phyloP scores from a whole-genome alignment of 1,140 invertebrate genomes.

The Homarus americanus region DNA sequence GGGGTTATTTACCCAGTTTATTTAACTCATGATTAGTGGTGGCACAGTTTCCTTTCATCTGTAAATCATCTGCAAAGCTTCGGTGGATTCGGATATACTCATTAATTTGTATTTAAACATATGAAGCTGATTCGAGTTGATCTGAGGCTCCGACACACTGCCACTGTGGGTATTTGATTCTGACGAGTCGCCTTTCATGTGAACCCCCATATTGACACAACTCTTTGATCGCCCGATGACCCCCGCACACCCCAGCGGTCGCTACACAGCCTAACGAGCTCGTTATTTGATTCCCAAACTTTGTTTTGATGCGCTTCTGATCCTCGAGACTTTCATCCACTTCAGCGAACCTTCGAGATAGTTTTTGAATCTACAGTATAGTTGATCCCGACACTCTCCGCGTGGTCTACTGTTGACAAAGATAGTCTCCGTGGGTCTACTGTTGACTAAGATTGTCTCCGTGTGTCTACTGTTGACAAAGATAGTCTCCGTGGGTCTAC shows the following conservation, averaged over 20 bases:
- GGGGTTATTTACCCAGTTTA: background rate
- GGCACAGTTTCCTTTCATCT: background rate
- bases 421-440: too few relatives aligned
- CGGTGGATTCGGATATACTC: background rate
- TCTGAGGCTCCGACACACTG: background rate
- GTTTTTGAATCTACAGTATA: too few relatives aligned
- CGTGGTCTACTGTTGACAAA: too few relatives aligned
- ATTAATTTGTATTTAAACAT: constrained; percentile 17
- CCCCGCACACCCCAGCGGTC: background rate
- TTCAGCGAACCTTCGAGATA: background rate
- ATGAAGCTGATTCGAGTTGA: background rate
- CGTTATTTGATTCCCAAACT: constrained; percentile 5
- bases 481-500: too few relatives aligned
- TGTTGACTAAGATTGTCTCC: too few relatives aligned
- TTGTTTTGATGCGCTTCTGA: constrained; percentile 2
- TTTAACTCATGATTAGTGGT: background rate
- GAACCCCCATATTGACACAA: background rate
- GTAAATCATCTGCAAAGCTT: background rate
- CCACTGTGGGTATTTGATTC: background rate
- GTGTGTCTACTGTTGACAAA: too few relatives aligned
- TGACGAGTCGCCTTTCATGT: constrained; percentile 25
- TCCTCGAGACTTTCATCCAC: background rate
- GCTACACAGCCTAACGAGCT: constrained; percentile 3
- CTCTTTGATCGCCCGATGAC: background rate
- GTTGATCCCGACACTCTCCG: too few relatives aligned